Evolutionary conservation across 2,113 vertebrate genomes (phyloP), one percentile per base, ranked within the genome.

Genomic region (Orycteropus afer): DNA sequence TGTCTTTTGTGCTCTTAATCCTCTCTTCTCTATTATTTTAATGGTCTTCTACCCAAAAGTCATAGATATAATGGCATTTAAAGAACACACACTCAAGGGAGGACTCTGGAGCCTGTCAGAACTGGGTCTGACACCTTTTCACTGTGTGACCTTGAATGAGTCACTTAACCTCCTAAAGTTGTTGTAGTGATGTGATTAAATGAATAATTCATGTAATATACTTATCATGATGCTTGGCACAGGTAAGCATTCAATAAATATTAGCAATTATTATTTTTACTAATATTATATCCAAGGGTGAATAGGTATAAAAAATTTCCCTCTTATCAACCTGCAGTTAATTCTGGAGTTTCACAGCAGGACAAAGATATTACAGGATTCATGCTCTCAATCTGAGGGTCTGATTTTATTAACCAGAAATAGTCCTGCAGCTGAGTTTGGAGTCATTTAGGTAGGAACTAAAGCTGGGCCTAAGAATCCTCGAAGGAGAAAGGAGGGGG

Each of bases 11-110:
- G 42, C n/a, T 59, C 47, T 61, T 81, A 63, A 53, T 27, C 78
- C 23, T 80, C 59, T 91, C 63, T 89, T 63, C 65, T 84, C 23
- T 86, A 23, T 57, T 97, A 69, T 90, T 88, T 78, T 67, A 69
- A 76, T 55, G 51, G 12, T 51, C 47, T 71, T 77, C 78, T 82
- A 53, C 32, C 59, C 61, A 9, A n/a, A 76, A 79, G 27, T 69
- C 69, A 65, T 23, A 79, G 91, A 29, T 95, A 61, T 3, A 74
- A 76, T 34, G 20, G 23, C 53, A 51, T 69, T 89, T 77, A 78
- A 86, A 49, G 7, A 86, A 47, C 27, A 71, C 40, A 51, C 8
- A 83, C 32, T 47, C 49, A 71, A 53, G 17, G 67, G 53, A 67
- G 18, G 55, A 73, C n/a, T 37, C 74, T 89, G 74, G 67, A 34